Base-by-base conservation (phyloP, 2,797 vertebrate species). In the Prunella strophiata region DNA sequence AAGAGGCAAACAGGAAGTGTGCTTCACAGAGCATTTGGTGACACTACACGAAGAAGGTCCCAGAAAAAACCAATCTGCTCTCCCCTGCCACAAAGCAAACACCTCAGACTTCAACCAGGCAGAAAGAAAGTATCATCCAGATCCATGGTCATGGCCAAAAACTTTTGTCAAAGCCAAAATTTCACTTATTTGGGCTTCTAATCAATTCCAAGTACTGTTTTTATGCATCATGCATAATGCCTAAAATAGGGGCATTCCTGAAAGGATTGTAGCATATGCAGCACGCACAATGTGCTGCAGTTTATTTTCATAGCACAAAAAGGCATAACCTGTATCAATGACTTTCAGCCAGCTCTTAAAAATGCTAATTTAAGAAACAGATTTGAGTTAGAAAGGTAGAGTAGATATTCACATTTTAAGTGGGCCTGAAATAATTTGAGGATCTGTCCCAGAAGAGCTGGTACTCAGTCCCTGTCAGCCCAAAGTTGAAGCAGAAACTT, bases 271-370 rank as follows among this genome's bases (percentile, higher is more conserved):
- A 74, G 52, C 5, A 22, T 16, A 32, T 16, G 40, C 47, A 89
- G 16, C 29, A 82, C 0, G 0, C 27, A n/a, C 3, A 16, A 3
- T 6, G 26, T 27, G 8, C 16, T 73, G 50, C 47, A 29, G 16
- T 72, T 73, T 50, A 52, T 78, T 52, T 74, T 70, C 42, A 21
- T 11, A 32, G 77, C 20, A 57, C 26, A 72, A 57, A 75, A 71
- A 43, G 7, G 7, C 9, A 42, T 11, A 66, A 76, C 10, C 65
- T 59, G 2, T 32, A 66, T 4, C 38, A 29, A 8, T 36, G 18
- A 62, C 55, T 45, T 76, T 70, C 36, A 22, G 21, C 2, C 55
- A 89, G 40, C 48, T 85, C 71, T 77, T 45, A 50, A 43, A 26
- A 70, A 65, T 13, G 8, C n/a, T 71, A 61, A 15, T 26, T 40